Percentiles rank a stretch among this genome's conserved stretches.
These are phyloP conservation scores for Papilio glaucus DNA, from an alignment of 1,140 invertebrate genomes.

Conservation along the genomic window DNA sequence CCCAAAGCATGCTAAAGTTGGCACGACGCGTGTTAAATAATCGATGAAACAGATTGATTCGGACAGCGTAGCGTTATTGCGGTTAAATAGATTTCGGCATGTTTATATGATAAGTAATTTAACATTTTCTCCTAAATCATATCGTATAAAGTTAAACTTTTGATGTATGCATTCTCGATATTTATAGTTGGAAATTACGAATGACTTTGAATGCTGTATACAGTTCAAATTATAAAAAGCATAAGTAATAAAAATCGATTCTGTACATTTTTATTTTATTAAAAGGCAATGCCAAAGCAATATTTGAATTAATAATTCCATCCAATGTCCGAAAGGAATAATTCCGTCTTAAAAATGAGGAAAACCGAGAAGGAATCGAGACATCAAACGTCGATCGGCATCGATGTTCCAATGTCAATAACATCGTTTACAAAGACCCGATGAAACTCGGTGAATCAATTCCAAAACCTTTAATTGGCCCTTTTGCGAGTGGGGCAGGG, in stretches of 20 bases:
- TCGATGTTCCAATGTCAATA: conserved; percentile 66
- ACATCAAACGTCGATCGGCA: conserved; percentile 54
- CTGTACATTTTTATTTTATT: not conserved
- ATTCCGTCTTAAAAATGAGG: conserved; percentile 36
- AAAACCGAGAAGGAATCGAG: conserved; percentile 43
- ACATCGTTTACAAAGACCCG: conserved; percentile 62
- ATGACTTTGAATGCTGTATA: not conserved
- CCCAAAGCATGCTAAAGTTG: conserved; percentile 54
- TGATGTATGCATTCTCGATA: not conserved
- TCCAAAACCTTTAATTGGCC: conserved; percentile 77
- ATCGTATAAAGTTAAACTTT: not conserved
- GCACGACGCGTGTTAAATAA: conserved; percentile 42
- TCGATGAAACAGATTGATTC: conserved; percentile 21
- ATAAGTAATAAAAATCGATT: not conserved
- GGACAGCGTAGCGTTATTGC: not conserved
- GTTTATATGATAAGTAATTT: not conserved
- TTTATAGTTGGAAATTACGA: not conserved
- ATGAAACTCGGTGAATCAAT: conserved; percentile 68
- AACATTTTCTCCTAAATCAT: not conserved
- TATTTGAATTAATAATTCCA: conserved; percentile 25
- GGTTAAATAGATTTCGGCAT: not conserved
- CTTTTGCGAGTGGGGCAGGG: conserved; percentile 50
- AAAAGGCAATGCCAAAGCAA: conserved; percentile 27
- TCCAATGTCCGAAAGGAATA: conserved; percentile 33
- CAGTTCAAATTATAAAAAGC: too few relatives aligned